Conservation (phyloP, 2,888 invertebrate species). For the Agonopterix alstromeriana region DNA sequence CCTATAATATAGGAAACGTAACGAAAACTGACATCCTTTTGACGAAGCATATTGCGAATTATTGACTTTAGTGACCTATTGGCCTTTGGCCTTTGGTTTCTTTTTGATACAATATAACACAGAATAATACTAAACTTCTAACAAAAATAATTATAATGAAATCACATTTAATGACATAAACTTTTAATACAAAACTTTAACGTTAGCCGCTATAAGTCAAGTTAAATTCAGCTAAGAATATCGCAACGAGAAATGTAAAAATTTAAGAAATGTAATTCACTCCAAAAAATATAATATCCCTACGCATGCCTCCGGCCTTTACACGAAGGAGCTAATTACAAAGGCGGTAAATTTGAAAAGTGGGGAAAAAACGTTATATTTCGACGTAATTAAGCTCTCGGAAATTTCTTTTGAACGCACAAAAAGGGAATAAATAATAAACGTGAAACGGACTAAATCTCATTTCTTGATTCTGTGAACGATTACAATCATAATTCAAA, state of each 20-base stretch:
- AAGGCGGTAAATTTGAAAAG: constrained; percentile 34
- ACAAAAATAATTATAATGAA: no score
- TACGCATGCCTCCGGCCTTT: constrained; percentile 21
- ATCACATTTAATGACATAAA: no score
- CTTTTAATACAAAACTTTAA: not conserved
- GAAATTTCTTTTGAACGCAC: constrained; percentile 20
- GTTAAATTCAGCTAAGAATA: constrained; percentile 13
- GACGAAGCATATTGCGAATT: no score
- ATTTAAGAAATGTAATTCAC: constrained; percentile 22
- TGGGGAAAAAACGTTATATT: constrained; percentile 32
- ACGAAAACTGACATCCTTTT: no score
- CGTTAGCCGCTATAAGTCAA: not conserved
- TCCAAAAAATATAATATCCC: constrained; percentile 21
- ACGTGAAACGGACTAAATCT: constrained; percentile 8
- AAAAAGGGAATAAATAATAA: constrained; percentile 14
- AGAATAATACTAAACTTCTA: no score
- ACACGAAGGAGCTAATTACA: constrained; percentile 22
- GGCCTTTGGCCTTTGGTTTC: no score
- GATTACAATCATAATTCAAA: constrained; percentile 6
- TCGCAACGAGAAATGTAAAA: constrained; percentile 24
- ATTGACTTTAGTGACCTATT: no score
- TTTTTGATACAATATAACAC: no score
- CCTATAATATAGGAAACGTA: no score
- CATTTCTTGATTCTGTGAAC: constrained; percentile 3
- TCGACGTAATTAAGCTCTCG: constrained; percentile 35